Evolutionary conservation across 1,140 invertebrate genomes (phyloP).

Genomic region (Arion vulgaris): DNA sequence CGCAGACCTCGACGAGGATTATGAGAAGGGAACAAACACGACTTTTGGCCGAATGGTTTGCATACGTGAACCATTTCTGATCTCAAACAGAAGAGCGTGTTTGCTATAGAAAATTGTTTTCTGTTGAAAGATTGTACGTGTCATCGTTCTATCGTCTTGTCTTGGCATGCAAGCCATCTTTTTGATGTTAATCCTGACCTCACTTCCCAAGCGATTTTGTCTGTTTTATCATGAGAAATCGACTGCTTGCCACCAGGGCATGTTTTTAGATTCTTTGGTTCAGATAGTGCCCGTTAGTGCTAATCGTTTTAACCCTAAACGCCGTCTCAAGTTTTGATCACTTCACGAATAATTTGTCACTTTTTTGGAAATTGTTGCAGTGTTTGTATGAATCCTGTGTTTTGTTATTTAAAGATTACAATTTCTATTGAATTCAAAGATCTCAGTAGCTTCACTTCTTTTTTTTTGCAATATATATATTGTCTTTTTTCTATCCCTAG

Average conservation of each 20-base stretch:
- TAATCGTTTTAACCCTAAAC: slow-evolving; percentile 10
- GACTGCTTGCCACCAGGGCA: background rate
- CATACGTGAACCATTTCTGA: slow-evolving; percentile 27
- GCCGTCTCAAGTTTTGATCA: background rate
- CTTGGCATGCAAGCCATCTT: background rate
- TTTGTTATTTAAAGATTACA: background rate
- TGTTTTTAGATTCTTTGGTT: background rate
- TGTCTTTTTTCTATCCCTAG: too few species aligned
- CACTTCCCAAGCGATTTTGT: background rate
- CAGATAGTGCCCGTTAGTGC: background rate
- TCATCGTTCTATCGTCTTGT: slow-evolving; percentile 5
- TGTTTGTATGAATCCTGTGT: background rate
- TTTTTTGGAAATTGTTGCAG: background rate
- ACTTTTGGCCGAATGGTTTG: slow-evolving; percentile 32
- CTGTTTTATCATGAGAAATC: background rate
- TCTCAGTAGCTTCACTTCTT: too few species aligned
- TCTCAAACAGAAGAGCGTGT: slow-evolving; percentile 27
- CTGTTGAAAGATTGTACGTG: slow-evolving; percentile 13
- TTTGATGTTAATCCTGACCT: slow-evolving; percentile 1
- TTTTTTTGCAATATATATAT: too few species aligned
- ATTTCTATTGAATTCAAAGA: too few species aligned
- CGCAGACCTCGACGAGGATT: slow-evolving; percentile 8
- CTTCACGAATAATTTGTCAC: background rate
- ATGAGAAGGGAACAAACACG: slow-evolving; percentile 24
- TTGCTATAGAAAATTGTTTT: slow-evolving; percentile 34